Evolutionary conservation across 2,113 vertebrate species (phyloP).

Genomic region (Naja naja): DNA sequence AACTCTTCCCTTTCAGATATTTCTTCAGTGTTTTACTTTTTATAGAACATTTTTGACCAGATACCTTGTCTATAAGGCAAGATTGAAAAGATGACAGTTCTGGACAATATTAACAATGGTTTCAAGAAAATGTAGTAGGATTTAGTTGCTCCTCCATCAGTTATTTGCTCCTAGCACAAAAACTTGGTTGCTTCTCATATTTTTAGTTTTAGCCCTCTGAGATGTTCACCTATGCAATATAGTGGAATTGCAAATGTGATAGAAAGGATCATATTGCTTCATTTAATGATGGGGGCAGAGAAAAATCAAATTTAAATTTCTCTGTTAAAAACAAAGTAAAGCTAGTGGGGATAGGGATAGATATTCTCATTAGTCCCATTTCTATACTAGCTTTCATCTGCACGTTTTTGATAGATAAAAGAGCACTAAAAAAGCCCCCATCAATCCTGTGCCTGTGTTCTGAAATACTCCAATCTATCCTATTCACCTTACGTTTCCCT

Average conservation of each 20-base stretch:
- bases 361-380: background rate
- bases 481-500: background rate
- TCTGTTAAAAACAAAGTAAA: background rate
- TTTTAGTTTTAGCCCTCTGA: slow-evolving; percentile 33
- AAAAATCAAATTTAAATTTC: background rate
- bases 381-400: background rate
- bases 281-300: background rate
- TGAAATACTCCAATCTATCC: background rate
- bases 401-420: background rate
- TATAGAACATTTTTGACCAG: slow-evolving; percentile 65
- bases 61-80: slow-evolving; percentile 63
- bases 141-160: slow-evolving; percentile 64
- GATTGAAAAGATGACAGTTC: slow-evolving; percentile 64
- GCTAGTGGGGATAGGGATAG: background rate
- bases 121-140: slow-evolving; percentile 63
- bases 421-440: background rate
- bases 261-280: background rate
- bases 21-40: slow-evolving; percentile 53
- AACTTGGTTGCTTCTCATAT: slow-evolving; percentile 56
- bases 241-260: background rate
- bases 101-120: slow-evolving; percentile 46
- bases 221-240: background rate
- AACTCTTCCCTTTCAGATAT: slow-evolving; percentile 40
- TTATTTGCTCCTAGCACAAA: too few relatives aligned
- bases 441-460: background rate